Conservation (phyloP, 2,797 vertebrate genomes). For the Acrossocheilus fasciatus region DNA sequence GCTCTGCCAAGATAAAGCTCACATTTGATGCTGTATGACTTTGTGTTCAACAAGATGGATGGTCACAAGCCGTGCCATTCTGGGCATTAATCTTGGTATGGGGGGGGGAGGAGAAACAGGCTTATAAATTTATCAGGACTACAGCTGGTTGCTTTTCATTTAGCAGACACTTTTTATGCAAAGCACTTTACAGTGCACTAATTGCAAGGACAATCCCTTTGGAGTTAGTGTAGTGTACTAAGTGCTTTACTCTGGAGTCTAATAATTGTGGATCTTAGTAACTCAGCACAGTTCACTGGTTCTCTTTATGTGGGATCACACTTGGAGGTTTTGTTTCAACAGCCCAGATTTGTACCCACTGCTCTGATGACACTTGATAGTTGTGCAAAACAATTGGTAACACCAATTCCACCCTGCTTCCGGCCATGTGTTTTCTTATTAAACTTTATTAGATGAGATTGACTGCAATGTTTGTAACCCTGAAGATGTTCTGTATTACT, state of each 20-base stretch:
- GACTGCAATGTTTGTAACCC: neutral
- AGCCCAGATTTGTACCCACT: constrained; percentile 20
- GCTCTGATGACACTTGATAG: neutral
- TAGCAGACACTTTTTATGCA: constrained; percentile 40
- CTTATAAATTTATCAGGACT: constrained; percentile 21
- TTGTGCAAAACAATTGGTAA: constrained; percentile 2
- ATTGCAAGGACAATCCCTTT: constrained; percentile 37
- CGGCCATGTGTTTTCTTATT: neutral
- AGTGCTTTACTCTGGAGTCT: constrained; percentile 37
- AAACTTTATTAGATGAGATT: neutral
- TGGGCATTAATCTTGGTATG: constrained; percentile 25
- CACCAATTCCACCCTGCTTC: neutral
- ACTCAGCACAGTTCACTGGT: constrained; percentile 16
- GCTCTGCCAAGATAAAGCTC: constrained; percentile 74
- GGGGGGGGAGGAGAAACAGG: neutral
- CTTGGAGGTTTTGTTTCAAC: constrained; percentile 32
- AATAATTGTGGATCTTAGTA: constrained; percentile 21
- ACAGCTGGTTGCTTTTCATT: constrained; percentile 48
- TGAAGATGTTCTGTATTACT: neutral
- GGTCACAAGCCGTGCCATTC: constrained; percentile 63
- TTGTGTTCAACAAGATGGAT: constrained; percentile 76
- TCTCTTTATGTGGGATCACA: constrained; percentile 22
- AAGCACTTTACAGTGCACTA: constrained; percentile 28
- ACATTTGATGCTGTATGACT: constrained; percentile 76
- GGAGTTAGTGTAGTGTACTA: constrained; percentile 41